Conservation (phyloP, 2,797 vertebrate species). For the Percopsis omiscomaycus region DNA sequence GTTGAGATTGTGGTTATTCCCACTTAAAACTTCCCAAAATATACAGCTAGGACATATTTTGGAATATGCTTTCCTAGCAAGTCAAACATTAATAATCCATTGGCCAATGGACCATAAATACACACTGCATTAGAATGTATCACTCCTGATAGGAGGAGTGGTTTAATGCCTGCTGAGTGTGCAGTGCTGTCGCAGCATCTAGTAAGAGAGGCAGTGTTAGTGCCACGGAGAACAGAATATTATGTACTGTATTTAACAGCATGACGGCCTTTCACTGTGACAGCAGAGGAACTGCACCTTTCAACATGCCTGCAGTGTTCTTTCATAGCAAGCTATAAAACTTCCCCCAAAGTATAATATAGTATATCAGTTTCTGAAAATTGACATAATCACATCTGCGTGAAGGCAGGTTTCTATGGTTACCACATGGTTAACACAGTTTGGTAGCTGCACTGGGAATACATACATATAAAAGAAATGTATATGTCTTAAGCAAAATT, state of each 20-base stretch:
- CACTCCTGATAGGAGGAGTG: conserved; percentile 35
- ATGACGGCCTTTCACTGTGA: background rate
- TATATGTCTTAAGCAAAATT: too few species aligned
- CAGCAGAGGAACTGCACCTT: conserved; percentile 1
- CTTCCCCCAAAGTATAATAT: too few species aligned
- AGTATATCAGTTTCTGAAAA: too few species aligned
- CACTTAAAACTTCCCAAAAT: conserved; percentile 12
- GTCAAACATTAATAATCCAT: conserved; percentile 39
- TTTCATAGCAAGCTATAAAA: background rate
- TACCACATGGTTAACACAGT: too few species aligned
- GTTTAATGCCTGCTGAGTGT: conserved; percentile 59
- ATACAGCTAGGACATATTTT: background rate
- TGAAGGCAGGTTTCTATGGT: too few species aligned
- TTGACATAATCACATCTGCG: too few species aligned
- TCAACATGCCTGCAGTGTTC: background rate
- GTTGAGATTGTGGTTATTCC: too few species aligned
- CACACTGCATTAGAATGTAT: conserved; percentile 3
- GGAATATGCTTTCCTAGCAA: conserved; percentile 35
- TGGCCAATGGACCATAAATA: conserved; percentile 28
- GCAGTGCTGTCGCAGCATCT: conserved; percentile 35
- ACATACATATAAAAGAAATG: too few species aligned
- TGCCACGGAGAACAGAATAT: conserved; percentile 32
- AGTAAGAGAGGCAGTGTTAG: conserved; percentile 32
- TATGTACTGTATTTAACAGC: conserved; percentile 20
- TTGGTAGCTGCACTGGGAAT: too few species aligned